Evolutionary conservation across 2,888 invertebrate genomes (phyloP).

Genomic region (Rhyacophila evoluta): DNA sequence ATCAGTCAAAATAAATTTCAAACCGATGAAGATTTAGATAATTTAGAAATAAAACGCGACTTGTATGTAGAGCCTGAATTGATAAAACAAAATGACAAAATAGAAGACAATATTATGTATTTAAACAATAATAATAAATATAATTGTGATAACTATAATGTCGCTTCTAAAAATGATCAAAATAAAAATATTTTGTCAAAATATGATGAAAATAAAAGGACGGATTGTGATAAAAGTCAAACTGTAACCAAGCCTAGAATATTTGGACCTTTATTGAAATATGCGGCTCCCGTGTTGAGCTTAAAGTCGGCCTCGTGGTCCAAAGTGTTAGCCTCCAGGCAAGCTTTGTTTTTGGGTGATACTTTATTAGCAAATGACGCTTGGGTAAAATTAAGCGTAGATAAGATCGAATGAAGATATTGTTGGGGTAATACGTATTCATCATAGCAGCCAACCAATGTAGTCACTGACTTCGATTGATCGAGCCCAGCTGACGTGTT

Average conservation of each 20-base stretch:
- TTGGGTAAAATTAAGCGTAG: neutral
- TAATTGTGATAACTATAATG: neutral
- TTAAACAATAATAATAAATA: neutral
- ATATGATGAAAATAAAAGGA: no score
- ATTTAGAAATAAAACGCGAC: neutral
- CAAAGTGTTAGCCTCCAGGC: constrained; percentile 27
- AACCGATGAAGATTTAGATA: neutral
- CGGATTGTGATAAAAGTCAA: neutral
- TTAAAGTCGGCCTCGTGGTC: constrained; percentile 39
- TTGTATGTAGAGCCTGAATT: neutral
- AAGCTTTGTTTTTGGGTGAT: constrained; percentile 43
- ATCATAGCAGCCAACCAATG: no score
- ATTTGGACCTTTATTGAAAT: constrained; percentile 35
- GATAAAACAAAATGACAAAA: neutral
- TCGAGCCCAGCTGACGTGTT: no score
- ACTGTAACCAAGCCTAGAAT: neutral
- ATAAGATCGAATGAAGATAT: neutral
- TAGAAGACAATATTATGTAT: neutral
- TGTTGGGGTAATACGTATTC: no score
- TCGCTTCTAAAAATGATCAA: neutral
- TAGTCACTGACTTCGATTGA: no score
- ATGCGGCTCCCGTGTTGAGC: constrained; percentile 40
- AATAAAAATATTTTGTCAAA: neutral
- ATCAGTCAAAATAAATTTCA: neutral
- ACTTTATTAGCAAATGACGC: constrained; percentile 29